These are phyloP conservation scores for Strigamia maritima DNA, from an alignment of 2,888 invertebrate species.

Conservation along the genomic window DNA sequence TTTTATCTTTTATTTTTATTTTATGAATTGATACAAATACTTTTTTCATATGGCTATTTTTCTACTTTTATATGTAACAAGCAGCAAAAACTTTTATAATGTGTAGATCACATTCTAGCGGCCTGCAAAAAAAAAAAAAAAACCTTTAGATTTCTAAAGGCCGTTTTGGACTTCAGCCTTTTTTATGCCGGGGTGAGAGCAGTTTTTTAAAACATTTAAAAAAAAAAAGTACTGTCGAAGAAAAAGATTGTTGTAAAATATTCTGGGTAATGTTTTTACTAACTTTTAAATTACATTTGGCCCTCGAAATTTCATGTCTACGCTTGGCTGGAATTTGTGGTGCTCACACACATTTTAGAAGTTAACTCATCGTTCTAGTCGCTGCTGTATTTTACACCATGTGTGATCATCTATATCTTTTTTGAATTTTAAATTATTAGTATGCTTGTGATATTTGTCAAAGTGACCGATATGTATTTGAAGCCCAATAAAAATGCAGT, in stretches of 20 bases:
- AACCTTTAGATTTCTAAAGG: slow-evolving; percentile 13
- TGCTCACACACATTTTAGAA: not conserved
- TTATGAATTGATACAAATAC: slow-evolving; percentile 28
- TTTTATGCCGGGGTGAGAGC: slow-evolving; percentile 17
- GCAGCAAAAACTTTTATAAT: slow-evolving; percentile 24
- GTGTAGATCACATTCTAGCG: slow-evolving; percentile 13
- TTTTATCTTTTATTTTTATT: slow-evolving; percentile 22
- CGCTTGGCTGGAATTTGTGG: slow-evolving; percentile 14
- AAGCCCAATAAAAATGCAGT: slow-evolving; percentile 29
- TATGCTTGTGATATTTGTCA: slow-evolving; percentile 30
- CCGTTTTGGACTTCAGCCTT: slow-evolving; percentile 28
- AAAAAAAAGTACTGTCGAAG: not conserved
- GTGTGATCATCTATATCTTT: slow-evolving; percentile 21
- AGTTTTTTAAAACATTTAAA: not conserved
- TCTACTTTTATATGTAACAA: slow-evolving; percentile 36
- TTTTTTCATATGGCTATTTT: slow-evolving; percentile 38
- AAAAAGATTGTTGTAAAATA: slow-evolving; percentile 24
- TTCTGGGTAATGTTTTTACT: slow-evolving; percentile 18
- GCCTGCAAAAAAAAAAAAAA: no score
- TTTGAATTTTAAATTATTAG: slow-evolving; percentile 9
- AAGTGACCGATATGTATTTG: slow-evolving; percentile 25
- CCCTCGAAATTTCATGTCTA: slow-evolving; percentile 19
- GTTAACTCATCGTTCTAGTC: slow-evolving; percentile 27
- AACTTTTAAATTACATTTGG: slow-evolving; percentile 2
- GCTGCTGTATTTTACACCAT: slow-evolving; percentile 22